Evolutionary conservation across 2,797 vertebrate species (phyloP).

Genomic region (Graptemys geographica): DNA sequence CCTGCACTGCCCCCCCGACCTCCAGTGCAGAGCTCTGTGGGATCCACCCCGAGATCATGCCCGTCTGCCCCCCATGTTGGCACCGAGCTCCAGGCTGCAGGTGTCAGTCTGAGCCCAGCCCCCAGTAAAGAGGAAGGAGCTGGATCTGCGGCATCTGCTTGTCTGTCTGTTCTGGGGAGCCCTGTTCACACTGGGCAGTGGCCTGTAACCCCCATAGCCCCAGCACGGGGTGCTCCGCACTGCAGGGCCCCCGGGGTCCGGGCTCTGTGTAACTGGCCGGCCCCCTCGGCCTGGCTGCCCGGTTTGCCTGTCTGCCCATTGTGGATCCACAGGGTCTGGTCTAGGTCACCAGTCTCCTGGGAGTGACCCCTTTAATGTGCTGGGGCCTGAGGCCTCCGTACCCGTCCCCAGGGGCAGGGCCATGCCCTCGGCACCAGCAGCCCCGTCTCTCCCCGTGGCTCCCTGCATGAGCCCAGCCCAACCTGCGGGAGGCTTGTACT

Average conservation of each 20-base stretch:
- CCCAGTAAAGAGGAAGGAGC: neutral
- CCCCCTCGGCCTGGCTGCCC: neutral
- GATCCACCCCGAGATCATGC: neutral
- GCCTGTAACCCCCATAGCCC: neutral
- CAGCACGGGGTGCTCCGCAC: neutral
- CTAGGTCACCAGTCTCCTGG: neutral
- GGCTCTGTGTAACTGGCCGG: rapidly evolving
- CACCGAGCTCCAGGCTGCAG: neutral
- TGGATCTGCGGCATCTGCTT: neutral
- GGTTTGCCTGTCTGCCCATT: too few relatives aligned
- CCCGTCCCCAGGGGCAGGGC: neutral
- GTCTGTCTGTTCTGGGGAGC: neutral
- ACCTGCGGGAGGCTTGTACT: too few relatives aligned
- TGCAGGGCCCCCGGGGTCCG: neutral
- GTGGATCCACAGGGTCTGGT: neutral
- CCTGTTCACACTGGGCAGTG: neutral
- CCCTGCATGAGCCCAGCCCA: too few relatives aligned
- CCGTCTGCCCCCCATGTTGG: too few relatives aligned
- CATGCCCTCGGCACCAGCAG: too few relatives aligned
- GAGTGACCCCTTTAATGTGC: neutral
- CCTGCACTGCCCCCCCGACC: neutral
- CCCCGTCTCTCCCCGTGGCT: too few relatives aligned
- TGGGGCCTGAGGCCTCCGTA: neutral
- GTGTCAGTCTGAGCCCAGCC: neutral
- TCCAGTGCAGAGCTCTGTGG: neutral